These are phyloP conservation scores for Lamellibrachia satsuma DNA, from an alignment of 2,888 invertebrate genomes.

Conservation along the genomic window DNA sequence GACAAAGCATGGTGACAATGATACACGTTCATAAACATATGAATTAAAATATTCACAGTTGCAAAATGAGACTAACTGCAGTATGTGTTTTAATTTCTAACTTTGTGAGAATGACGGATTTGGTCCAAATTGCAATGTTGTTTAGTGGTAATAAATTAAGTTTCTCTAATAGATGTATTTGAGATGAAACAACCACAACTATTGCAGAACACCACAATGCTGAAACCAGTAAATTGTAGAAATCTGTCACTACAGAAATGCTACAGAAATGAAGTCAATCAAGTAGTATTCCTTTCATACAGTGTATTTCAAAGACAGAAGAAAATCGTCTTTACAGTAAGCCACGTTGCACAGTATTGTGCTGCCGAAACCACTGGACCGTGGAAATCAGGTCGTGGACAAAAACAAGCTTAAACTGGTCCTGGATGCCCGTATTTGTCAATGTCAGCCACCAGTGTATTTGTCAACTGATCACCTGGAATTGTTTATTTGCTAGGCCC, in stretches of 20 bases:
- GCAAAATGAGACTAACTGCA: not conserved
- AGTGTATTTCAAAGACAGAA: not conserved
- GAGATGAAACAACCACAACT: not conserved
- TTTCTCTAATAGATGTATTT: not conserved
- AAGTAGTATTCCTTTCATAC: not conserved
- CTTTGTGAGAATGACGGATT: not conserved
- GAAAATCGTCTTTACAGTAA: not conserved
- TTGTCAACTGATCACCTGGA: not conserved
- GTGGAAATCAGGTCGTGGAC: not conserved
- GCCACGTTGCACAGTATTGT: not conserved
- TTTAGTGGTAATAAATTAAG: too few relatives aligned
- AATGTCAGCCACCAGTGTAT: not conserved
- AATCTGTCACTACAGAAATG: not conserved
- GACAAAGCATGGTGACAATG: not conserved
- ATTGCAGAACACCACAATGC: not conserved
- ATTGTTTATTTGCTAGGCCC: not conserved
- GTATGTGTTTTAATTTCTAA: not conserved
- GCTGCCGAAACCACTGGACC: not conserved
- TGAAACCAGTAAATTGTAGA: not conserved
- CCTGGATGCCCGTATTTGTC: not conserved
- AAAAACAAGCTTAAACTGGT: conserved; percentile 4
- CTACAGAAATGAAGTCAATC: not conserved
- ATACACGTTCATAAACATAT: not conserved
- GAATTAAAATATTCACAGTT: not conserved
- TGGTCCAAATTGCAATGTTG: not conserved